A percentile compares a stretch with the other conserved stretches of the same genome.
Evolutionary conservation across 2,797 vertebrate genomes (phyloP).

Genomic region (Arctocebus calabarensis): DNA sequence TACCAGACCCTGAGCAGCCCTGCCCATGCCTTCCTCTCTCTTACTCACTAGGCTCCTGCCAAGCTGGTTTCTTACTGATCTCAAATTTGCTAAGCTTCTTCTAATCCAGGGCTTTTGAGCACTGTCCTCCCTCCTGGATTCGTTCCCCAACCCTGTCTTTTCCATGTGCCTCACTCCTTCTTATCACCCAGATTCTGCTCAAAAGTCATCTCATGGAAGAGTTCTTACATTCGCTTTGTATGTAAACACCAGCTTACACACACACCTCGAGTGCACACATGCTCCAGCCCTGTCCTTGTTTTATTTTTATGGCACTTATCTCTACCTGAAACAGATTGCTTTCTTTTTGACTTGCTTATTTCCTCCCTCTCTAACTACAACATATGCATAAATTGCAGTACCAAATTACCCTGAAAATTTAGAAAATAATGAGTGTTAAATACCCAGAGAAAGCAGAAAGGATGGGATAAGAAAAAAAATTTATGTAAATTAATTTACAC

Average conservation of each 20-base stretch:
- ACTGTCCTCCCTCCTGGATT: not conserved
- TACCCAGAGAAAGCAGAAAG: not conserved
- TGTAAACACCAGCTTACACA: not conserved
- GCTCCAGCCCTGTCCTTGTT: not conserved
- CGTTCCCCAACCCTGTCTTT: too few species aligned
- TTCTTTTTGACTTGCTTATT: not conserved
- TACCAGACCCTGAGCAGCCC: not conserved
- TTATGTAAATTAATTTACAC: slow-evolving; percentile 7
- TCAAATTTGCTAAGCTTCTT: not conserved
- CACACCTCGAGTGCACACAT: not conserved
- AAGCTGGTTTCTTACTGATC: not conserved
- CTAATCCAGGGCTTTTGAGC: not conserved
- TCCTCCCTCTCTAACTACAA: not conserved
- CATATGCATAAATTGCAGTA: not conserved
- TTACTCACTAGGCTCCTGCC: not conserved
- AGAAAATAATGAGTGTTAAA: slow-evolving; percentile 31
- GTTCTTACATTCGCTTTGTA: not conserved
- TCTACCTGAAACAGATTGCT: not conserved
- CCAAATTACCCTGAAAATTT: slow-evolving; percentile 6
- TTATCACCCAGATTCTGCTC: not conserved
- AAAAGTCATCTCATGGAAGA: not conserved
- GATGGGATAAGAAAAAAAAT: not conserved
- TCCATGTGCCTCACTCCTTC: not conserved
- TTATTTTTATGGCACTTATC: not conserved
- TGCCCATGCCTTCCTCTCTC: not conserved